A percentile compares a stretch with the other conserved stretches of the same genome.
phyloP scores from a whole-genome alignment of 2,797 vertebrate species.

The Steatocranus sp. region DNA sequence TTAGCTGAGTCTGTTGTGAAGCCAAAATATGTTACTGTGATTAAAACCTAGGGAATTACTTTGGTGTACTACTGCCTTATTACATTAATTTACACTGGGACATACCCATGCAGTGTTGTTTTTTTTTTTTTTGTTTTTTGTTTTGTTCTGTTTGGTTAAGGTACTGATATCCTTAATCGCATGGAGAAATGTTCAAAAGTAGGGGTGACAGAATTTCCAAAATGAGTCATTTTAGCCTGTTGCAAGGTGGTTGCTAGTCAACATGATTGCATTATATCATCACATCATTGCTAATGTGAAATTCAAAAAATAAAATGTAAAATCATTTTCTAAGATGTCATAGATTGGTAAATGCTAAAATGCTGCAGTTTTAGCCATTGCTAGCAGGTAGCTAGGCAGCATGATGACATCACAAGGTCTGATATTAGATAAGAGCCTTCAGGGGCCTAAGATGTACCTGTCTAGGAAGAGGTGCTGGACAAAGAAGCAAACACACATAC shows the following conservation, averaged over 20 bases:
- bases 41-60: neutral
- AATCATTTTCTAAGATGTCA: neutral
- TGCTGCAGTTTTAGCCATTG: neutral
- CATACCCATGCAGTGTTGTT: neutral
- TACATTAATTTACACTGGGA: neutral
- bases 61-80: neutral
- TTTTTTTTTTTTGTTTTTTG: fast-evolving
- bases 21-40: neutral
- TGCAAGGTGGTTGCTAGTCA: neutral
- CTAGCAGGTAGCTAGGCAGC: neutral
- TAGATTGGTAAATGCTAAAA: neutral
- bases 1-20: neutral
- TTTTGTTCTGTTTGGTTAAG: neutral
- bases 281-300: neutral
- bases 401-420: neutral
- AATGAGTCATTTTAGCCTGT: neutral
- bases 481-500: neutral
- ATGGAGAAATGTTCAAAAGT: neutral
- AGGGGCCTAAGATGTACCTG: neutral
- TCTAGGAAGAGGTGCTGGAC: neutral
- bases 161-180: neutral
- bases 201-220: neutral
- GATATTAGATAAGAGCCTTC: neutral
- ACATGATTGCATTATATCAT: neutral
- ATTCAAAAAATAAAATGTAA: neutral